Evolutionary conservation across 1,140 invertebrate species (phyloP).

Genomic region (Arion vulgaris): DNA sequence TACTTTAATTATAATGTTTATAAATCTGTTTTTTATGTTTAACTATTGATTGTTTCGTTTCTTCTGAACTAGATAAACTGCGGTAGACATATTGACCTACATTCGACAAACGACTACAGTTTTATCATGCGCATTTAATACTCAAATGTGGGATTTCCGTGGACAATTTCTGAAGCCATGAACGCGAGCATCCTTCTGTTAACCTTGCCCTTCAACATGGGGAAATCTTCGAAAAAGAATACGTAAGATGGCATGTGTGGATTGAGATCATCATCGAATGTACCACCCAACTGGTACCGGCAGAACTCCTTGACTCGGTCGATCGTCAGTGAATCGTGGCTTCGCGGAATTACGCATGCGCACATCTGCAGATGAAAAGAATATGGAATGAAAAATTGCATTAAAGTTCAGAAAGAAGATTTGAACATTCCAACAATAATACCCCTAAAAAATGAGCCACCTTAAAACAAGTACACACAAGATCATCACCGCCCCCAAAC

Average conservation of each 20-base stretch:
- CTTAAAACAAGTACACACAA: too few relatives aligned
- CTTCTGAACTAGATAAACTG: too few relatives aligned
- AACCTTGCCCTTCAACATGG: conserved; percentile 24
- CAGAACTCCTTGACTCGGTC: conserved; percentile 38
- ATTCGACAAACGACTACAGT: too few relatives aligned
- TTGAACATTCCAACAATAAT: too few relatives aligned
- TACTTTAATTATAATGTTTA: too few relatives aligned
- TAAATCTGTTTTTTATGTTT: too few relatives aligned
- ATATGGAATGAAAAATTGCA: neutral
- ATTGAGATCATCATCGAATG: conserved; percentile 12
- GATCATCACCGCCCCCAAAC: too few relatives aligned
- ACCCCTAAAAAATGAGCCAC: too few relatives aligned
- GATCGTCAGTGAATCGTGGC: conserved; percentile 30
- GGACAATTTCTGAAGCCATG: conserved; percentile 24
- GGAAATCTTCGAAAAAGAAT: conserved; percentile 31
- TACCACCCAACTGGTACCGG: conserved; percentile 31
- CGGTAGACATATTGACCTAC: too few relatives aligned
- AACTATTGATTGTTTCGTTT: too few relatives aligned
- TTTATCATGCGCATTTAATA: neutral
- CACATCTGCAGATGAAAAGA: conserved; percentile 24
- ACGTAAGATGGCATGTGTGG: conserved; percentile 35
- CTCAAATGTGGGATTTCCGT: conserved; percentile 13
- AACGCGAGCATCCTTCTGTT: conserved; percentile 15
- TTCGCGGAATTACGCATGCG: conserved; percentile 36
- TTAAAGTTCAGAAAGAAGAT: too few relatives aligned